Conservation (phyloP, 2,797 vertebrate genomes). For the Phrynocephalus guinanensis region DNA sequence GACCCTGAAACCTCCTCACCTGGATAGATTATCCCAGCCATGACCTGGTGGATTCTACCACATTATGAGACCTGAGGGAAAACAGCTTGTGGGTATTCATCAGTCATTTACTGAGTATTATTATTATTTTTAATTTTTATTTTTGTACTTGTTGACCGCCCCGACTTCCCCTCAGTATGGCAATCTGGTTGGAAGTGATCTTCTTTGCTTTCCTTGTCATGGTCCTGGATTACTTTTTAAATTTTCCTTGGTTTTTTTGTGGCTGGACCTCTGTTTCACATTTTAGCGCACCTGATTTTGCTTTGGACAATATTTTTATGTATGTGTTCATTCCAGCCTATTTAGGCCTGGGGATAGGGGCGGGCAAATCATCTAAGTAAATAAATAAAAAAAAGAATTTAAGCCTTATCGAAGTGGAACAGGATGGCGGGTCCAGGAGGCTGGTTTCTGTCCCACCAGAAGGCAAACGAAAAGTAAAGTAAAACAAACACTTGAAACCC, state of each 20-base stretch:
- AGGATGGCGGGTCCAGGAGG: background rate
- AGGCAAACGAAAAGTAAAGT: background rate
- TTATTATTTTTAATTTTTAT: too few relatives aligned
- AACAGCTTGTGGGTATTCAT: too few relatives aligned
- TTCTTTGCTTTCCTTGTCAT: too few relatives aligned
- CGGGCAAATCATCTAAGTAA: background rate
- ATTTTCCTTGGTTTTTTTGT: background rate
- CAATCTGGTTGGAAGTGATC: too few relatives aligned
- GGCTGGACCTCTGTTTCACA: background rate
- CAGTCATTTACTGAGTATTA: too few relatives aligned
- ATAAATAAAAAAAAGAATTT: constrained; percentile 18
- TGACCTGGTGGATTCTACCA: background rate
- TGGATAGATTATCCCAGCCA: background rate
- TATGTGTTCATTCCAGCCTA: background rate
- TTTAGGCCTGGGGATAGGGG: background rate
- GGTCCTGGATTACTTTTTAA: background rate
- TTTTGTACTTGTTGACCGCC: too few relatives aligned
- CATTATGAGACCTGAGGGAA: background rate
- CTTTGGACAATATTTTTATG: too few relatives aligned
- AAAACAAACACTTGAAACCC: background rate
- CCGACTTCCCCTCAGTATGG: too few relatives aligned
- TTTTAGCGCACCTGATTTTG: background rate
- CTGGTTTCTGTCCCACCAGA: background rate
- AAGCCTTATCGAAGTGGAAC: background rate
- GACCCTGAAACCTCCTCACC: background rate